phyloP scores from a whole-genome alignment of 2,888 invertebrate genomes.

The Cosmia trapezina region DNA sequence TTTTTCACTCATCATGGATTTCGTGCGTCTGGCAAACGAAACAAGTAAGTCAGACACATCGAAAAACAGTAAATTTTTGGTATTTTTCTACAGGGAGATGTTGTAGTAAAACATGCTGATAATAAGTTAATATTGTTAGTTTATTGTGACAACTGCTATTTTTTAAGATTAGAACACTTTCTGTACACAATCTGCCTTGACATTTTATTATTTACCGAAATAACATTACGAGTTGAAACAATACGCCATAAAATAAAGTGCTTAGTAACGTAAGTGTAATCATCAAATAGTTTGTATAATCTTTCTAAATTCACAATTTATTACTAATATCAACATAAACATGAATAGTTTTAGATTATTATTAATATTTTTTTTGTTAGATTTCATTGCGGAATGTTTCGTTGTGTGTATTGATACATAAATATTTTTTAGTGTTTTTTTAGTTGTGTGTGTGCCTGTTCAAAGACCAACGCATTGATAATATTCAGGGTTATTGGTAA shows the following conservation, averaged over 20 bases:
- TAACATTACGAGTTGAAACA: neutral
- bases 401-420: neutral
- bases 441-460: neutral
- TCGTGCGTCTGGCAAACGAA: neutral
- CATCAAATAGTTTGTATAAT: neutral
- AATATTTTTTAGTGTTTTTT: too few species aligned
- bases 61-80: neutral
- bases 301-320: neutral
- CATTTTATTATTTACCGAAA: slow-evolving; percentile 8
- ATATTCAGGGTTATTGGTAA: too few species aligned
- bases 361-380: neutral
- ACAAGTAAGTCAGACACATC: slow-evolving; percentile 9
- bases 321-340: neutral
- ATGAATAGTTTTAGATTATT: slow-evolving; percentile 3
- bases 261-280: neutral
- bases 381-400: neutral
- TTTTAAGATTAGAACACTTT: neutral
- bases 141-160: neutral
- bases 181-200: neutral
- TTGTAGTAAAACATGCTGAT: too few species aligned
- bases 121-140: neutral
- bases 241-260: neutral
- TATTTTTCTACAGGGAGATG: too few species aligned
- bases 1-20: neutral
- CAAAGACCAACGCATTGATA: too few species aligned